Percentiles rank a stretch among this genome's conserved stretches.
phyloP scores from a whole-genome alignment of 2,888 invertebrate species.

The Papilio demoleus region DNA sequence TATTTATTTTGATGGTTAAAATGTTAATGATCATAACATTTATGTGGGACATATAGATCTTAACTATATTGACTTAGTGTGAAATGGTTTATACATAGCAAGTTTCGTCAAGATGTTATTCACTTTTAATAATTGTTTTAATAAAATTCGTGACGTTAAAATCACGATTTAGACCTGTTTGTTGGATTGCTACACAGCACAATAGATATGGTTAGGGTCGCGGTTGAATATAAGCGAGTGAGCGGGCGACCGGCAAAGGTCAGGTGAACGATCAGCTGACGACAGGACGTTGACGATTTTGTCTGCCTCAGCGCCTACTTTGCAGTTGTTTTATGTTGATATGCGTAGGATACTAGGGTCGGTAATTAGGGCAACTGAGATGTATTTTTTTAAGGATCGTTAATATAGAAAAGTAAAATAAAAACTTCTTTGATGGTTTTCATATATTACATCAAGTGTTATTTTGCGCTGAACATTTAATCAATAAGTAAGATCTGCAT shows the following conservation, averaged over 20 bases:
- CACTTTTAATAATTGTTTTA: no score
- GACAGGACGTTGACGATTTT: conserved; percentile 11
- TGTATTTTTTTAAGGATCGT: no score
- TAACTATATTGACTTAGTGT: no score
- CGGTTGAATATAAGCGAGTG: conserved; percentile 24
- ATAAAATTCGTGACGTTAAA: conserved; percentile 30
- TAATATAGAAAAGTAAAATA: no score
- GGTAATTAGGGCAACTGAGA: neutral
- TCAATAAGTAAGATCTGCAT: conserved; percentile 9
- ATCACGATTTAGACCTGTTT: conserved; percentile 24
- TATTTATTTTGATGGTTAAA: neutral
- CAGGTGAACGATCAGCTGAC: conserved; percentile 32
- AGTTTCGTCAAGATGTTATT: neutral
- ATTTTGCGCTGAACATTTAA: neutral
- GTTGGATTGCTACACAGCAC: conserved; percentile 24
- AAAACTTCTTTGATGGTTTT: neutral
- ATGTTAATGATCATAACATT: neutral
- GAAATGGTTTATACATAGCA: no score
- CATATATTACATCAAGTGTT: neutral
- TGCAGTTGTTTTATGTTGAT: neutral
- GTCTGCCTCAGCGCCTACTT: conserved; percentile 15
- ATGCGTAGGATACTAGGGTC: neutral
- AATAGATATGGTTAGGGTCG: conserved; percentile 12
- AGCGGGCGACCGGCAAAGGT: conserved; percentile 27
- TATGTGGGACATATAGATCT: no score